These are phyloP conservation scores for Drosophila sproati DNA, from an alignment of 1,140 invertebrate species.

Conservation along the genomic window DNA sequence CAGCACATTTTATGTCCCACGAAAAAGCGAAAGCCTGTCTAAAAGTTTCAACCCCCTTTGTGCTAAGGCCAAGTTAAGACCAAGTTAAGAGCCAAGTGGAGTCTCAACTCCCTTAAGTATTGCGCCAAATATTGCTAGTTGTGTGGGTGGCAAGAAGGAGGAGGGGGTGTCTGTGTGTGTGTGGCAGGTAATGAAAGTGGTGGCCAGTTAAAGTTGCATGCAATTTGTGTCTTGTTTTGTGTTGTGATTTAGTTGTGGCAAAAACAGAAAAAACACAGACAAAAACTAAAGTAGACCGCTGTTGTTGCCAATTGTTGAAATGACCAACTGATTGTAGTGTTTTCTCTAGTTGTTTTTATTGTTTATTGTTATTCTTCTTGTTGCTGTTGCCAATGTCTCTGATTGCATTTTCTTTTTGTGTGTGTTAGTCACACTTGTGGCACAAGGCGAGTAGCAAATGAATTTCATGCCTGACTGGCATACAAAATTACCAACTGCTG, in stretches of 20 bases:
- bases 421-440: conserved; percentile 48
- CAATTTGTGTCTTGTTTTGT: conserved; percentile 50
- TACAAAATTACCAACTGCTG: conserved; percentile 60
- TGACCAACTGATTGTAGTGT: conserved; percentile 11
- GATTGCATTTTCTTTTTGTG: conserved; percentile 51
- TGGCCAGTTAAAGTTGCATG: conserved; percentile 31
- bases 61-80: neutral
- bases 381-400: conserved; percentile 17
- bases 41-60: neutral
- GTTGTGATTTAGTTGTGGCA: conserved; percentile 20
- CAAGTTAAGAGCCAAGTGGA: neutral
- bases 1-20: neutral
- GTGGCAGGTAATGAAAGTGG: conserved; percentile 7
- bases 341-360: no score
- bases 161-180: neutral
- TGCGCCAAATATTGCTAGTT: neutral
- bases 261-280: neutral
- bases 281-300: neutral
- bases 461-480: conserved; percentile 63
- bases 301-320: conserved; percentile 8
- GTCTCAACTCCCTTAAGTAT: neutral
- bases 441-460: conserved; percentile 20
- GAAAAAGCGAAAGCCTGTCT: neutral
- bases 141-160: conserved; percentile 6
- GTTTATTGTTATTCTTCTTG: conserved; percentile 29